Evolutionary conservation across 2,888 invertebrate species (phyloP), one percentile per base, ranked within the genome.

Genomic region (Leucophenga maculata): DNA sequence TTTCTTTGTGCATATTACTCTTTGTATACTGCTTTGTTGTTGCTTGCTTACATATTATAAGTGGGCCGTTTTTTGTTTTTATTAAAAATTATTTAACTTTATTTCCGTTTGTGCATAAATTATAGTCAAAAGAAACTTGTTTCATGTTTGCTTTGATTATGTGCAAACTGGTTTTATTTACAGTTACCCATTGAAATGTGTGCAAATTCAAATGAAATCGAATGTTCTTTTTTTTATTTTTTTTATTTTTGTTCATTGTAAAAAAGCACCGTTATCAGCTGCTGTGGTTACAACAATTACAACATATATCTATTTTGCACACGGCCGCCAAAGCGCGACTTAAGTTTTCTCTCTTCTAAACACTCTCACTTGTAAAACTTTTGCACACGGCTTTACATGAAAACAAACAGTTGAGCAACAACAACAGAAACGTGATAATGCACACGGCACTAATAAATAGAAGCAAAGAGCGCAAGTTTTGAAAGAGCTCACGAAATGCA

Each of bases 301-400:
- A 18, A 13, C 6, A 13, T 13, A 55, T 20, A 20, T 13, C 13
- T 26, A 9, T 62, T 62, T 62, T 62, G 62, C 62, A 62, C 62
- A 62, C 62, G 62, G 57, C 57, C 57, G 57, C 31, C 31, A n/a
- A 59, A 59, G 57, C 22, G 57, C 26, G 57, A 59, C 31, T 59
- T 26, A n/a, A n/a, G 22, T 22, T 18, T 20, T 22, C 22, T 22
- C 22, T 2, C 3, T 39, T 46, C n/a, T 11, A 46, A 13, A 8
- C 6, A 50, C 31, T 20, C 20, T 31, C n/a, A 54, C 18, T 52
- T 66, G 14, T 22, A 55, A 39, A 39, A 62, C 16, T 76, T 79
- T 81, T 82, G 81, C 81, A 74, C 82, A 78, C 81, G 82, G 73
- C 75, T 62, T 81, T 0, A 75, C 70, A 80, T 62, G 73, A 73